Evolutionary conservation across 2,888 invertebrate genomes (phyloP).

Genomic region (Synanthedon formicaeformis): DNA sequence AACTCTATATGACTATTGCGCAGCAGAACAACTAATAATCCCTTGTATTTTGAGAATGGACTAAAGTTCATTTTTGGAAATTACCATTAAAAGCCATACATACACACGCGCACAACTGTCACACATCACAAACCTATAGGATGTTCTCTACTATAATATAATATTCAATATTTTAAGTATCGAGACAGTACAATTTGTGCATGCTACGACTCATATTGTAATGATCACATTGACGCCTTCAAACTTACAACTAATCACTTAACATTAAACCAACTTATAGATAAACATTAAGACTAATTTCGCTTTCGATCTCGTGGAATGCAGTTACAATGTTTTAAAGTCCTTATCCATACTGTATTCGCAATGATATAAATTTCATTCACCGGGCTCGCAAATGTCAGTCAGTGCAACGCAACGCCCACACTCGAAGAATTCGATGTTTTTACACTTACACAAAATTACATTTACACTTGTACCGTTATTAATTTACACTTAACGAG

Average conservation of each 20-base stretch:
- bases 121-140: constrained; percentile 56
- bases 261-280: constrained; percentile 27
- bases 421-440: constrained; percentile 58
- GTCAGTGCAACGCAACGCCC: constrained; percentile 65
- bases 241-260: constrained; percentile 40
- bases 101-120: constrained; percentile 52
- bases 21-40: constrained; percentile 38
- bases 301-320: constrained; percentile 61
- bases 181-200: constrained; percentile 61
- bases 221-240: constrained; percentile 66
- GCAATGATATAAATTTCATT: constrained; percentile 26
- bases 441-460: constrained; percentile 28
- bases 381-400: constrained; percentile 50
- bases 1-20: constrained; percentile 33
- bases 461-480: constrained; percentile 40
- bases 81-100: constrained; percentile 58
- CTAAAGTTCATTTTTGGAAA: constrained; percentile 44
- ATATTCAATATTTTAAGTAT: constrained; percentile 23
- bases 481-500: constrained; percentile 59
- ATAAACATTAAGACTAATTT: constrained; percentile 45
- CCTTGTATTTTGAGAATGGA: constrained; percentile 51
- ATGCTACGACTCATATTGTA: constrained; percentile 58
- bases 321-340: constrained; percentile 51
- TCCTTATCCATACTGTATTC: constrained; percentile 44
- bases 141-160: constrained; percentile 37